Conservation (phyloP, 2,797 vertebrate genomes). For the Argentina silus region DNA sequence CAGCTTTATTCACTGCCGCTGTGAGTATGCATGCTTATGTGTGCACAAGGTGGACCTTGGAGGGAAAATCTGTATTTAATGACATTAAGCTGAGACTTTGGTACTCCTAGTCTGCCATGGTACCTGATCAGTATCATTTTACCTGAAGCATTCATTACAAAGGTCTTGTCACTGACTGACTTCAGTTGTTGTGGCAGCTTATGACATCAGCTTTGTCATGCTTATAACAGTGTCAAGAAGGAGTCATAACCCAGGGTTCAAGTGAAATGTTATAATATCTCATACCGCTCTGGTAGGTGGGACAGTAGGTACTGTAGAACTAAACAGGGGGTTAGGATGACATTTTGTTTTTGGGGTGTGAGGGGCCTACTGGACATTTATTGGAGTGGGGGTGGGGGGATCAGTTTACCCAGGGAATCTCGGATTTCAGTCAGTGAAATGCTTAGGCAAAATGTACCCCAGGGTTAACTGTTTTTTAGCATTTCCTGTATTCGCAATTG, state of each 20-base stretch:
- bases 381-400: no score
- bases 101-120: no score
- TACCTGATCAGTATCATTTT: slow-evolving; percentile 37
- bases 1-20: slow-evolving; percentile 6
- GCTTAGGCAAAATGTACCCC: no score
- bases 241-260: slow-evolving; percentile 16
- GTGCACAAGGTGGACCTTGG: neutral
- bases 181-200: slow-evolving; percentile 22
- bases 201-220: slow-evolving; percentile 26
- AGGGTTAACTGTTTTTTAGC: no score
- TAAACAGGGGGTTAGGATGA: neutral
- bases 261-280: slow-evolving; percentile 11
- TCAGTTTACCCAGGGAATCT: no score
- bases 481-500: no score
- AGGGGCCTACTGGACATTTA: neutral
- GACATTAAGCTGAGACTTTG: no score
- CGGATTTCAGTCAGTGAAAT: no score
- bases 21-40: neutral
- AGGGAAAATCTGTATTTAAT: no score
- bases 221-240: slow-evolving; percentile 5
- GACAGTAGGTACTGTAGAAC: neutral
- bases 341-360: neutral
- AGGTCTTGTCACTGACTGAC: slow-evolving; percentile 14
- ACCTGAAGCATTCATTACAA: slow-evolving; percentile 33
- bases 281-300: neutral